phyloP scores from a whole-genome alignment of 2,797 vertebrate species.

The Lemur catta region DNA sequence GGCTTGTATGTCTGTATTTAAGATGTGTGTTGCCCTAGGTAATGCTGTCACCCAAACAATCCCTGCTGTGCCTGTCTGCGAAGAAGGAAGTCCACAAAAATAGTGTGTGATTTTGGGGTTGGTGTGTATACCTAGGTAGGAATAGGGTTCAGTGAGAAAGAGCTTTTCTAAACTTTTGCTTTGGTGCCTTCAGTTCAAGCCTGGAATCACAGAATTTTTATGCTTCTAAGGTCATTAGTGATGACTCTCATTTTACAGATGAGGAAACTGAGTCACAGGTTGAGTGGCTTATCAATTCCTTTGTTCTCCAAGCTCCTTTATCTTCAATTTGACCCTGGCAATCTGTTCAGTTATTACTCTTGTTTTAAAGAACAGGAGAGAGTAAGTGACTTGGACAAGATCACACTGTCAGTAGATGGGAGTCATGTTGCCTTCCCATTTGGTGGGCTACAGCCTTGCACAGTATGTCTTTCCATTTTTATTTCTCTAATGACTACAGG shows the following conservation, averaged over 20 bases:
- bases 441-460: neutral
- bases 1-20: neutral
- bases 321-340: neutral
- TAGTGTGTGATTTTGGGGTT: neutral
- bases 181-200: neutral
- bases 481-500: neutral
- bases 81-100: slow-evolving; percentile 6
- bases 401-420: neutral
- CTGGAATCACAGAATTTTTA: neutral
- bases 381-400: neutral
- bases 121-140: neutral
- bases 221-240: neutral
- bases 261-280: neutral
- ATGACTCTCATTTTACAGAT: neutral
- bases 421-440: neutral
- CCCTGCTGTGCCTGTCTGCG: neutral
- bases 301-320: neutral
- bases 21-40: neutral
- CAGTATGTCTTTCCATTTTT: neutral
- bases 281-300: neutral
- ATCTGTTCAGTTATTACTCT: neutral
- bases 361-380: neutral
- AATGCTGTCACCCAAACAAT: neutral
- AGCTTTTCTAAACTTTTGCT: neutral
- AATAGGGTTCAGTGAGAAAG: neutral